Conservation (phyloP, 2,113 vertebrate species). For the Brachypodius melanocephalos region DNA sequence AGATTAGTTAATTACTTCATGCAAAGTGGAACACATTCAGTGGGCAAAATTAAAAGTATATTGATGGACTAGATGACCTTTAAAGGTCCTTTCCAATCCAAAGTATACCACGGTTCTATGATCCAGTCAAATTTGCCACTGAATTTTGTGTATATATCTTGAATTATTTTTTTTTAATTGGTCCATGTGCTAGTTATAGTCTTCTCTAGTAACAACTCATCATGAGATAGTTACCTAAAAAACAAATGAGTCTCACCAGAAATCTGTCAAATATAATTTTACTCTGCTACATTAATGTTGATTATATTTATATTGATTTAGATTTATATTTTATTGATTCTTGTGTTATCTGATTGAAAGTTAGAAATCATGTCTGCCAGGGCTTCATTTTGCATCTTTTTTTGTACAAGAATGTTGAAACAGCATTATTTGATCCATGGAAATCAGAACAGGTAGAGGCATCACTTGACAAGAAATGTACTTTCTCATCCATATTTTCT, state of each 20-base stretch:
- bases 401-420: background rate
- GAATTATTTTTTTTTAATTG: background rate
- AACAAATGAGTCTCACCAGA: accelerated
- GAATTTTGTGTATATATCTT: background rate
- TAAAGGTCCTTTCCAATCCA: background rate
- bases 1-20: background rate
- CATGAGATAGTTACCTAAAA: background rate
- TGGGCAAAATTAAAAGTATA: background rate
- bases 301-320: no score
- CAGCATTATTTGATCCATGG: background rate
- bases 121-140: background rate
- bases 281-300: background rate
- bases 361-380: background rate
- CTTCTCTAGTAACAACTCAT: background rate
- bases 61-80: background rate
- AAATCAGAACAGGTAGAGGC: background rate
- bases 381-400: background rate
- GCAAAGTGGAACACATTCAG: background rate
- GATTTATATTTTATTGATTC: background rate
- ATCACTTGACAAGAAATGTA: background rate
- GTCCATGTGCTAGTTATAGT: background rate
- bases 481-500: background rate
- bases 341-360: background rate
- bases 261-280: background rate
- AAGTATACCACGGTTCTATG: background rate